phyloP scores from a whole-genome alignment of 1,140 invertebrate genomes.

The Caenorhabditis inopinata region DNA sequence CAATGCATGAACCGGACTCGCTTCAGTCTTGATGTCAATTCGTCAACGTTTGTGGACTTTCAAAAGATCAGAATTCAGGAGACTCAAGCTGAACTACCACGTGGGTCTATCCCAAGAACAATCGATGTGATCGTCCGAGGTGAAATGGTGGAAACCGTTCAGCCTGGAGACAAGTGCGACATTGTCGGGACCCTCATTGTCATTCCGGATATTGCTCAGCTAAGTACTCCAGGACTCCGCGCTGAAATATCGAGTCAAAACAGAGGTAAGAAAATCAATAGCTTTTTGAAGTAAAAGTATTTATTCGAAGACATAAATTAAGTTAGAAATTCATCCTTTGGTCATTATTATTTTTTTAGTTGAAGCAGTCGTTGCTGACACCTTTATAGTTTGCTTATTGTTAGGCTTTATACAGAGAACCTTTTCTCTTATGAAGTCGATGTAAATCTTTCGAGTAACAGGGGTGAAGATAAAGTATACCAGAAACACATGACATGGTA shows the following conservation, averaged over 20 bases:
- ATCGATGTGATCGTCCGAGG: slow-evolving; percentile 93
- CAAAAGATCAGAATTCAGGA: slow-evolving; percentile 98
- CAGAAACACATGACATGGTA: background rate
- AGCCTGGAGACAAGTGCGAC: slow-evolving; percentile 86
- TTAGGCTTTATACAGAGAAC: slow-evolving; percentile 3
- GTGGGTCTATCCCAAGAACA: slow-evolving; percentile 91
- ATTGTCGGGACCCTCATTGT: slow-evolving; percentile 95
- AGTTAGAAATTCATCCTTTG: background rate
- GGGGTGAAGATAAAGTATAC: slow-evolving; percentile 9
- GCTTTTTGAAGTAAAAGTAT: slow-evolving; percentile 47
- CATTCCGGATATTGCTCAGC: slow-evolving; percentile 86
- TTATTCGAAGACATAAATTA: background rate
- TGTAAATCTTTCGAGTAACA: background rate
- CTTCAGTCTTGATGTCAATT: slow-evolving; percentile 88
- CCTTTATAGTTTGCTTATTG: background rate
- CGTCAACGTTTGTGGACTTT: slow-evolving; percentile 94
- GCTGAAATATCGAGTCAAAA: slow-evolving; percentile 53
- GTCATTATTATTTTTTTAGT: background rate
- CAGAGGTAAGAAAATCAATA: slow-evolving; percentile 72
- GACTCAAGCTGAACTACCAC: slow-evolving; percentile 91
- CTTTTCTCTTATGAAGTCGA: background rate
- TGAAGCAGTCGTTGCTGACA: background rate
- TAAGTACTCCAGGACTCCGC: slow-evolving; percentile 76
- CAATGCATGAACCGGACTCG: slow-evolving; percentile 86
- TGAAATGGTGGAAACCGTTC: slow-evolving; percentile 92